These are phyloP conservation scores for Epizoanthus ramosus DNA, from an alignment of 92 coral and sea anemone genomes.

Conservation along the genomic window DNA sequence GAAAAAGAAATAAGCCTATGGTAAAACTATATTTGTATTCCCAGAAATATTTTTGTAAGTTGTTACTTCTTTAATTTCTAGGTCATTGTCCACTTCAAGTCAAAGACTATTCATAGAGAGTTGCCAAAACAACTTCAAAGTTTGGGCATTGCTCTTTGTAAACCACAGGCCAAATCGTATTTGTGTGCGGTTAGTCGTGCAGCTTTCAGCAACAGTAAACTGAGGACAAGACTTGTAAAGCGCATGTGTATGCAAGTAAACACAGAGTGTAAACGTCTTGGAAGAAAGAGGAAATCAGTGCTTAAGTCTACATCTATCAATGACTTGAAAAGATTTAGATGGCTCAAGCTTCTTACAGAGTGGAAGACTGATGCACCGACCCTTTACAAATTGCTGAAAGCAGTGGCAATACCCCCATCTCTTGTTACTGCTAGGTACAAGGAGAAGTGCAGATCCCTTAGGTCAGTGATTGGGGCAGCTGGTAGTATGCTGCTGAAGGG, in stretches of 20 bases:
- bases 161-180: background rate
- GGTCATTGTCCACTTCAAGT: constrained; percentile 22
- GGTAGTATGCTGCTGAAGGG: constrained; percentile 54
- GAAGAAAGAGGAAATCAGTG: constrained; percentile 28
- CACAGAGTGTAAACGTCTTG: constrained; percentile 17
- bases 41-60: background rate
- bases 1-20: background rate
- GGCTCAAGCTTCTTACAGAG: constrained; percentile 35
- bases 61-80: constrained; percentile 2
- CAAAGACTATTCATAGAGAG: constrained; percentile 23
- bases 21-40: background rate
- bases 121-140: constrained; percentile 30
- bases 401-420: constrained; percentile 46
- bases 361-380: constrained; percentile 43
- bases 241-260: constrained; percentile 17
- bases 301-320: constrained; percentile 26
- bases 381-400: constrained; percentile 31
- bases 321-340: constrained; percentile 37
- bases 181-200: constrained; percentile 15
- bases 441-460: constrained; percentile 14
- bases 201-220: constrained; percentile 15
- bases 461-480: constrained; percentile 43
- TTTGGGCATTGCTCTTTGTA: constrained; percentile 25
- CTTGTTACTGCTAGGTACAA: constrained; percentile 21
- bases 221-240: constrained; percentile 17